Percentiles rank a stretch among this genome's conserved stretches.
Conservation (phyloP, 2,888 invertebrate species). For the Drosophila mercatorum region DNA sequence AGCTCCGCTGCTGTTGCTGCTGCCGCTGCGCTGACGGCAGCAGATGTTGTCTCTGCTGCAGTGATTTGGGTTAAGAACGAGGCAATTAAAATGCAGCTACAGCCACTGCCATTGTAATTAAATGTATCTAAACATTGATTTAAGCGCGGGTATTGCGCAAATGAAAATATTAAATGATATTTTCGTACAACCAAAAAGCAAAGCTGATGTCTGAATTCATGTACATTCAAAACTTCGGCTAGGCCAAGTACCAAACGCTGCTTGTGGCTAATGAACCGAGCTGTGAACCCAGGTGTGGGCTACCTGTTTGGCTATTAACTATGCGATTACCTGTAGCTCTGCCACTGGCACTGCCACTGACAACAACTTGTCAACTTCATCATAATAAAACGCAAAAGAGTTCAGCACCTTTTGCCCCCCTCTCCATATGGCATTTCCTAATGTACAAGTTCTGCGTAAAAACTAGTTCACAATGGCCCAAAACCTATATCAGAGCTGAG, state of each 20-base stretch:
- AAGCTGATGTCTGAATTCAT: neutral
- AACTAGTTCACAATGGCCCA: conserved; percentile 62
- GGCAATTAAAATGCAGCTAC: conserved; percentile 72
- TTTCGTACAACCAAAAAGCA: neutral
- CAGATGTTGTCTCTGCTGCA: conserved; percentile 43
- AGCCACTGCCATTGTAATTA: conserved; percentile 69
- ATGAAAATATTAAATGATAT: conserved; percentile 16
- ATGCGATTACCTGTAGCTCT: conserved; percentile 42
- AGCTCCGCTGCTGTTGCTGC: conserved; percentile 35
- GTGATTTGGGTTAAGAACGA: conserved; percentile 83
- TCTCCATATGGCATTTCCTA: conserved; percentile 46
- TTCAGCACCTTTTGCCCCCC: conserved; percentile 65
- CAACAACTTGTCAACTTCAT: conserved; percentile 54
- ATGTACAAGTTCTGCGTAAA: conserved; percentile 73
- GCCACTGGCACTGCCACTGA: conserved; percentile 20
- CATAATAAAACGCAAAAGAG: conserved; percentile 59
- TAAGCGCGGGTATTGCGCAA: conserved; percentile 49
- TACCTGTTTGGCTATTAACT: conserved; percentile 68
- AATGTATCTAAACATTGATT: conserved; percentile 79
- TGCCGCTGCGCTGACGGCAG: conserved; percentile 21
- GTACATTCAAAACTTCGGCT: conserved; percentile 38
- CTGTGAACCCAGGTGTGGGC: conserved; percentile 36
- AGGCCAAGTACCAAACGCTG: conserved; percentile 35
- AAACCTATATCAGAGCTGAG: conserved; percentile 56
- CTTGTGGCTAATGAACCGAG: conserved; percentile 54